These are phyloP conservation scores for Sebastes matsubarae DNA, from an alignment of 2,797 vertebrate species.

Conservation along the genomic window DNA sequence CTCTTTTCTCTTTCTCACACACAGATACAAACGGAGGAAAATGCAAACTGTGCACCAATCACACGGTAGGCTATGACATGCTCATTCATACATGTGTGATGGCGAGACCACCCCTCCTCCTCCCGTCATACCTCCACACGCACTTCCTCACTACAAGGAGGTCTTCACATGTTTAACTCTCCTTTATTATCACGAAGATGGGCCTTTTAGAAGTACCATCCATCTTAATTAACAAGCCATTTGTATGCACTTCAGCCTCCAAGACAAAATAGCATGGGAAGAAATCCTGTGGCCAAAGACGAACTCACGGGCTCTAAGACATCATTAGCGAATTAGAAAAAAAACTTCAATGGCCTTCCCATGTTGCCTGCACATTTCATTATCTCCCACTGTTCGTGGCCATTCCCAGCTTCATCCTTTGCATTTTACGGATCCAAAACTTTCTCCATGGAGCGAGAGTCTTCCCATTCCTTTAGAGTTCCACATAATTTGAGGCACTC, in stretches of 20 bases:
- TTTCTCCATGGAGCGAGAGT: constrained; percentile 33
- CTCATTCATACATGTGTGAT: constrained; percentile 51
- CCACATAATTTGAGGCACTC: constrained; percentile 68
- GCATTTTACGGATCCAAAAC: constrained; percentile 44
- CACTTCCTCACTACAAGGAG: constrained; percentile 57
- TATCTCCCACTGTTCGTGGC: constrained; percentile 64
- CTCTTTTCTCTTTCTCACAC: constrained; percentile 38
- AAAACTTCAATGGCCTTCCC: constrained; percentile 54
- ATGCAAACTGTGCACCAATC: constrained; percentile 52
- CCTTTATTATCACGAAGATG: constrained; percentile 76
- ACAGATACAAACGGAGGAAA: constrained; percentile 46
- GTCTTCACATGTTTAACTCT: constrained; percentile 68
- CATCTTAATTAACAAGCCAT: constrained; percentile 79
- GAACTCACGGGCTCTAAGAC: constrained; percentile 53
- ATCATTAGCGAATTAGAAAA: constrained; percentile 71
- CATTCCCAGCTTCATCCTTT: constrained; percentile 50
- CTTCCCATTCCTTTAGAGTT: constrained; percentile 54
- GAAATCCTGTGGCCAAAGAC: constrained; percentile 64
- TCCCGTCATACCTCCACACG: constrained; percentile 31
- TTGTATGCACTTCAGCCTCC: constrained; percentile 71
- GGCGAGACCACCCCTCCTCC: not conserved
- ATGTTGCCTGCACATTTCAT: constrained; percentile 73
- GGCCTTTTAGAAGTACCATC: constrained; percentile 71
- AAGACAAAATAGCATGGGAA: constrained; percentile 74
- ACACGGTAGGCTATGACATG: constrained; percentile 17